Conservation (phyloP, 2,113 vertebrate genomes). For the Piprites chloris region DNA sequence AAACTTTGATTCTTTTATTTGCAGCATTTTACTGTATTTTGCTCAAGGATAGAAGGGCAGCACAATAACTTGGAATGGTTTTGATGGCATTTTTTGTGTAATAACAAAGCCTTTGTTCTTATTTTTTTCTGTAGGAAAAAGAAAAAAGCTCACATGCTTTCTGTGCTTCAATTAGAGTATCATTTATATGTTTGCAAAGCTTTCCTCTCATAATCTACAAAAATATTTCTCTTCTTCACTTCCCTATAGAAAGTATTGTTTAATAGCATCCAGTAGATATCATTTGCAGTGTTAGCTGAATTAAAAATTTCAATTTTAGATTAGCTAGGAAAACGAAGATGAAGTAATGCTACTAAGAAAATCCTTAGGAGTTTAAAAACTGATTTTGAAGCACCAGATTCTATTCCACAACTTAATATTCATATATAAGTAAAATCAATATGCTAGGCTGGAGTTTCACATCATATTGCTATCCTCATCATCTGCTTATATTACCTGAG, state of each 20-base stretch:
- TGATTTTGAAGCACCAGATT: neutral
- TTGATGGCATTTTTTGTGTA: neutral
- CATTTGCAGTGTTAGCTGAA: neutral
- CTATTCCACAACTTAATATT: neutral
- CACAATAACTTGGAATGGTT: neutral
- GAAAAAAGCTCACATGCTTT: neutral
- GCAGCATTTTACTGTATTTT: neutral
- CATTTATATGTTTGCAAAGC: neutral
- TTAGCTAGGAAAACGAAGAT: neutral
- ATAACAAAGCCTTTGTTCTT: neutral
- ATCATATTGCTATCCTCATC: neutral
- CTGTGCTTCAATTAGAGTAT: neutral
- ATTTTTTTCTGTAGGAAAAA: neutral
- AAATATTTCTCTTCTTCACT: neutral
- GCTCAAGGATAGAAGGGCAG: neutral
- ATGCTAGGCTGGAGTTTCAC: neutral
- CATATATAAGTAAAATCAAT: neutral
- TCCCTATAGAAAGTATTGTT: neutral
- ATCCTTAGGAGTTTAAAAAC: neutral
- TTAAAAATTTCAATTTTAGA: neutral
- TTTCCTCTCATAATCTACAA: neutral
- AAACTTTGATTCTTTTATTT: neutral
- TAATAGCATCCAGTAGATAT: neutral
- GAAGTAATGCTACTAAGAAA: neutral
- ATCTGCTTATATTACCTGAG: neutral